Base-by-base conservation (phyloP, 2,888 invertebrate genomes). In the Papilio demoleus region DNA sequence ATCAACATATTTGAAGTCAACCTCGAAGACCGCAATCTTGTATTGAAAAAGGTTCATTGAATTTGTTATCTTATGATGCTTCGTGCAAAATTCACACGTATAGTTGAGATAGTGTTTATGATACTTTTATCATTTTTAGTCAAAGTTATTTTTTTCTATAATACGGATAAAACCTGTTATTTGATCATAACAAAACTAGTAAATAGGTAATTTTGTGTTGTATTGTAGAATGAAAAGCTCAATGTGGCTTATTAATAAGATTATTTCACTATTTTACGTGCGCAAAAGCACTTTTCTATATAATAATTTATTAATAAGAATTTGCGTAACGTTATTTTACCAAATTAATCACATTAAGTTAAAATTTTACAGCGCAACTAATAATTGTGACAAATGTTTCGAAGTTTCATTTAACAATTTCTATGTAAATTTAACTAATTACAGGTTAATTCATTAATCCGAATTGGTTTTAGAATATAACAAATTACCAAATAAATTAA, bases 1-100 rank as follows among this genome's bases (percentile, higher is more conserved):
- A 74, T 70, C 77, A 77, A 77, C 74, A 77, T 79, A 79, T 81
- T 79, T 79, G 70, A 76, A 75, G 76, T 76, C 77, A 75, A 75
- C 75, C 74, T 72, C 70, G 68, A 63, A 68, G 67, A 69, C 73
- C 74, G 73, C 70, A 58, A 61, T 42, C 64, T 74, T 74, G 68
- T 72, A 73, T 74, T 68, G 74, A 71, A 74, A 71, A 75, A 72
- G 73, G 70, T 71, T 71, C 73, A 70, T 69, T 72, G 72, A 75
- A 74, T 77, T 71, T 74, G 71, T 75, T 72, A 75, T 77, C 72
- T 73, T 56, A 58, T 47, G 40, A 67, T 73, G 73, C 68, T 75
- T 73, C 62, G 50, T 58, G 38, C 40, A 38, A 24, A 67, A 38
- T 45, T 36, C 59, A 24, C 19, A 56, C n/a, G 34, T 27, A 56